These are phyloP conservation scores for Nasonia oneida DNA, from an alignment of 2,888 invertebrate genomes.

Conservation along the genomic window DNA sequence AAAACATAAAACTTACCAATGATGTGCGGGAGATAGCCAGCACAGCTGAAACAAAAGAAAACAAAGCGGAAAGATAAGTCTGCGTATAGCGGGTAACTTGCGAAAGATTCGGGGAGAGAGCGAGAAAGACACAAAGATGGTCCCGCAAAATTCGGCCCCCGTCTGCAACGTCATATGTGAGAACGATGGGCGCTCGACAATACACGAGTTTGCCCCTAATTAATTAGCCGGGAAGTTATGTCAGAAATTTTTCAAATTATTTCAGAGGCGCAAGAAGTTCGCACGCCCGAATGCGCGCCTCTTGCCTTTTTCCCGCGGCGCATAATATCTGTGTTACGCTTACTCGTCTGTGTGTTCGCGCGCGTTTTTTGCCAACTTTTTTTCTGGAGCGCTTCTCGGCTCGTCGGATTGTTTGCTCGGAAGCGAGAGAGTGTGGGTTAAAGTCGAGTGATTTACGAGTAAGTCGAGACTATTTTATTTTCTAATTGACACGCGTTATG, in stretches of 20 bases:
- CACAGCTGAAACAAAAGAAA: conserved; percentile 73
- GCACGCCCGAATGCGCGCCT: conserved; percentile 61
- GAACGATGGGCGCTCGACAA: conserved; percentile 69
- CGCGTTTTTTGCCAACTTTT: conserved; percentile 24
- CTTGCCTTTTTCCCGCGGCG: conserved; percentile 54
- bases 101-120: conserved; percentile 63
- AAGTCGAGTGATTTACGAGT: conserved; percentile 26
- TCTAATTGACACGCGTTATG: conserved; percentile 16
- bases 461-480: not conserved
- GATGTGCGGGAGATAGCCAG: conserved; percentile 73
- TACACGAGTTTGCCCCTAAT: conserved; percentile 70
- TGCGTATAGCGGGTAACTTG: conserved; percentile 56
- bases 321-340: conserved; percentile 61
- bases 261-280: conserved; percentile 67
- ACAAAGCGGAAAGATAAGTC: conserved; percentile 61
- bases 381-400: conserved; percentile 5
- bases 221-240: conserved; percentile 78
- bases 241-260: conserved; percentile 74
- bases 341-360: conserved; percentile 27
- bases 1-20: conserved; percentile 71
- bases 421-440: not conserved
- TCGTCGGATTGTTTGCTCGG: not conserved
- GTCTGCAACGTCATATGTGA: conserved; percentile 62
- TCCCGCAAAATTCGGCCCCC: conserved; percentile 33
- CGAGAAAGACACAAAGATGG: conserved; percentile 49